Percentiles rank a stretch among this genome's conserved stretches.
phyloP scores from a whole-genome alignment of 2,888 invertebrate species.

The Trichopria drosophilae region DNA sequence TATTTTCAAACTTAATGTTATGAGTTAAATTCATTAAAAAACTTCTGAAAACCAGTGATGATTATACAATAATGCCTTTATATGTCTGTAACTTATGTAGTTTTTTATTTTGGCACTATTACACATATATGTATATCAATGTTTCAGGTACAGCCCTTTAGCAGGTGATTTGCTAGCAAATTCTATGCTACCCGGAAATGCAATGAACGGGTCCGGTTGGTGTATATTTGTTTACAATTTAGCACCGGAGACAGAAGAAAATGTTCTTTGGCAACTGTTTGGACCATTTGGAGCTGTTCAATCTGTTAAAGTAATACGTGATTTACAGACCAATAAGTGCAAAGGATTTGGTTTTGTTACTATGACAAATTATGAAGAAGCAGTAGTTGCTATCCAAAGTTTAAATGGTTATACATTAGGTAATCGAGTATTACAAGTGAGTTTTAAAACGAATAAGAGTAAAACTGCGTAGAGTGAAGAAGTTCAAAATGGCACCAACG shows the following conservation, averaged over 20 bases:
- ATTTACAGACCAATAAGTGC: conserved; percentile 90
- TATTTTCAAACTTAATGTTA: too few species aligned
- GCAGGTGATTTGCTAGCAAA: conserved; percentile 77
- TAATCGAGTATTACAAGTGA: conserved; percentile 88
- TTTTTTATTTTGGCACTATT: too few species aligned
- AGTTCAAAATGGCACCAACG: conserved; percentile 32
- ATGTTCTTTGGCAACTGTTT: conserved; percentile 93
- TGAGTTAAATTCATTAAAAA: too few species aligned
- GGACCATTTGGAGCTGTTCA: conserved; percentile 93
- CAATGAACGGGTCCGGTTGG: conserved; percentile 74
- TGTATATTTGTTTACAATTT: conserved; percentile 96
- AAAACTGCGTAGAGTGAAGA: conserved; percentile 68
- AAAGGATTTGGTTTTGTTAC: conserved; percentile 94
- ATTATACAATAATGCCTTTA: too few species aligned
- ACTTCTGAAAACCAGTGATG: too few species aligned
- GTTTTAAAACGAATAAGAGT: conserved; percentile 86
- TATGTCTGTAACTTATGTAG: too few species aligned
- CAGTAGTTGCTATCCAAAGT: conserved; percentile 87
- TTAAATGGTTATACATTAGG: conserved; percentile 90
- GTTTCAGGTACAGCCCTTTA: conserved; percentile 79
- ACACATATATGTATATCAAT: too few species aligned
- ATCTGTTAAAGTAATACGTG: conserved; percentile 89
- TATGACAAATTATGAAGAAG: conserved; percentile 94
- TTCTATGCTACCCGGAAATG: conserved; percentile 75
- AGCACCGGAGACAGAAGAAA: conserved; percentile 94